Evolutionary conservation across 2,113 vertebrate genomes (phyloP).

Genomic region (Pongo pygmaeus): DNA sequence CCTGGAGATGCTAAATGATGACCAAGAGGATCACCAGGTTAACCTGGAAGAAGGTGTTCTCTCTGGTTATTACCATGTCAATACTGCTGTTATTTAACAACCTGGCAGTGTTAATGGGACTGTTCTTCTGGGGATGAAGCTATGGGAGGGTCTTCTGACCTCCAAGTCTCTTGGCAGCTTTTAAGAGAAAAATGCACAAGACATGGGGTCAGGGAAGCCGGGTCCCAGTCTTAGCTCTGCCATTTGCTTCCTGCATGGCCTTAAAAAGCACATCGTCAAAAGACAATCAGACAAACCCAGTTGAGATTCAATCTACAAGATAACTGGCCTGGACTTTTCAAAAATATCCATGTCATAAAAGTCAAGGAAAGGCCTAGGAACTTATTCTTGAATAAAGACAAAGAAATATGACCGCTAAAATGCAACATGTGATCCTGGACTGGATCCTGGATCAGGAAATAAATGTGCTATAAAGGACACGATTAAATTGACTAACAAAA

Average conservation of each 20-base stretch:
- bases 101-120: neutral
- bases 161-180: neutral
- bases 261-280: neutral
- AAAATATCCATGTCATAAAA: neutral
- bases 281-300: constrained; percentile 22
- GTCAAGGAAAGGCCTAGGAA: neutral
- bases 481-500: constrained; percentile 21
- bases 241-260: neutral
- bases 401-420: neutral
- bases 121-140: neutral
- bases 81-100: neutral
- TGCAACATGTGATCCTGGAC: neutral
- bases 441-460: neutral
- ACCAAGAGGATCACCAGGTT: neutral
- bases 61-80: neutral
- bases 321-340: neutral
- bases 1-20: neutral
- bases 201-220: neutral
- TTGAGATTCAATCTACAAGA: neutral
- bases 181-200: neutral
- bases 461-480: neutral
- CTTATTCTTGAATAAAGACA: neutral
- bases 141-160: neutral
- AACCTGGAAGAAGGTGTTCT: neutral
- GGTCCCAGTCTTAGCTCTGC: neutral